These are phyloP conservation scores for Cinclus cinclus DNA, from an alignment of 2,113 vertebrate genomes.

Conservation along the genomic window DNA sequence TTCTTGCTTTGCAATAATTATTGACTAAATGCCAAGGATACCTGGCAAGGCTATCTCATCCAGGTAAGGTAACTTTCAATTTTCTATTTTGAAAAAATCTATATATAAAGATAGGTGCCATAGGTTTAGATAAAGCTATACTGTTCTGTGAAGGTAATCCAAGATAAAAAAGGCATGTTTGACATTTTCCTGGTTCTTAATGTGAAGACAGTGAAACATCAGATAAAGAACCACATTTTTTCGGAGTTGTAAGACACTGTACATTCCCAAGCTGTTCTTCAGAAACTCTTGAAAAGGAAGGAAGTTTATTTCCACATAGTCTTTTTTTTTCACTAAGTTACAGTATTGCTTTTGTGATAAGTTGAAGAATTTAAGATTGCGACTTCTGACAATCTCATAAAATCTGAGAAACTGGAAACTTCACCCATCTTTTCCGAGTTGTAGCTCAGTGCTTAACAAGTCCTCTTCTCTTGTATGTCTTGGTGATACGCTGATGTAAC, in stretches of 20 bases:
- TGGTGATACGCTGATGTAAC: not conserved
- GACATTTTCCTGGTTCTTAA: not conserved
- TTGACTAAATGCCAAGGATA: not conserved
- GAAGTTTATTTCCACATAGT: not conserved
- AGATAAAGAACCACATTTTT: not conserved
- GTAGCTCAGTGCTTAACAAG: not conserved
- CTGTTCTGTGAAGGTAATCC: not conserved
- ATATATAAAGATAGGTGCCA: not conserved
- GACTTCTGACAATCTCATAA: not conserved
- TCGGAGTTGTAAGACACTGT: not conserved
- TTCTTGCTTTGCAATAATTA: not conserved
- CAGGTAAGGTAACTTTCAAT: not conserved
- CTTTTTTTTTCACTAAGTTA: not conserved
- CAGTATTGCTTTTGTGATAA: not conserved
- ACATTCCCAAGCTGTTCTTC: not conserved
- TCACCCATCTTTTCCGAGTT: not conserved
- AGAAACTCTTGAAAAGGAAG: not conserved
- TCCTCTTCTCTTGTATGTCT: not conserved
- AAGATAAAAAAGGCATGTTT: not conserved
- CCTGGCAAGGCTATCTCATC: not conserved
- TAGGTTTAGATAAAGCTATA: not conserved
- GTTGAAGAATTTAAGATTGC: not conserved
- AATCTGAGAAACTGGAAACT: not conserved
- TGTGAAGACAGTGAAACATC: not conserved
- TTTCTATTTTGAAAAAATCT: not conserved